Evolutionary conservation across 2,888 invertebrate genomes (phyloP), one percentile per base, ranked within the genome.

Genomic region (Sarcophaga caerulescens): DNA sequence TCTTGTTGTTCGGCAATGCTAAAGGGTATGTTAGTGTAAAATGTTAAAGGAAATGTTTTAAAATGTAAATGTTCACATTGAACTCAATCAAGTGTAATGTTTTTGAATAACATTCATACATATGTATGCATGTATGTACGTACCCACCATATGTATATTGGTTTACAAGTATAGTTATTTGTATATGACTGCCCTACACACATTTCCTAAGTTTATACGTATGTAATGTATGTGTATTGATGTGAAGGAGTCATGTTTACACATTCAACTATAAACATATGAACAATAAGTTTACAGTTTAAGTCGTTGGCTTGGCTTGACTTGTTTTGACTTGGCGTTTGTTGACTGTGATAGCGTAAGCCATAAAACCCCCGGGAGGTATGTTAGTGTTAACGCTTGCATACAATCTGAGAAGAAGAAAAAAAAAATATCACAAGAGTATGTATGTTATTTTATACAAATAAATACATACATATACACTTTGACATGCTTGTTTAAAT

Each of bases 11-110:
- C 8, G 35, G 35, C 35, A 35, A 35, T 35, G 35, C 35, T 35
- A 35, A 35, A 35, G 17, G 21, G 47, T 74, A 65, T 45, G 35
- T 35, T 1, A 23, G 14, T 45, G 17, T 59, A 21, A n/a, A 19
- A 65, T 75, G 65, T 84, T 59, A 57, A 35, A 76, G 84, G 81
- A 77, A 73, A 81, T 81, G 63, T 76, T 79, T 45, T 35, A 35
- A 45, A 71, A 76, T 44, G 52, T 60, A 59, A 35, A 71, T 81
- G 62, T 77, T 69, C 76, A 59, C 73, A 65, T 69, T 85, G 77
- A 81, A 74, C 77, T 77, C 85, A 85, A 85, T 85, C 85, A 85
- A 77, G 85, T 69, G 81, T 68, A 74, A 77, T 44, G 35, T 25
- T 52, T 77, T 62, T n/a, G 21, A 52, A 47, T 21, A 47, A 59